A percentile compares a stretch with the other conserved stretches of the same genome.
phyloP scores from a whole-genome alignment of 2,888 invertebrate genomes.

The Celastrina argiolus region DNA sequence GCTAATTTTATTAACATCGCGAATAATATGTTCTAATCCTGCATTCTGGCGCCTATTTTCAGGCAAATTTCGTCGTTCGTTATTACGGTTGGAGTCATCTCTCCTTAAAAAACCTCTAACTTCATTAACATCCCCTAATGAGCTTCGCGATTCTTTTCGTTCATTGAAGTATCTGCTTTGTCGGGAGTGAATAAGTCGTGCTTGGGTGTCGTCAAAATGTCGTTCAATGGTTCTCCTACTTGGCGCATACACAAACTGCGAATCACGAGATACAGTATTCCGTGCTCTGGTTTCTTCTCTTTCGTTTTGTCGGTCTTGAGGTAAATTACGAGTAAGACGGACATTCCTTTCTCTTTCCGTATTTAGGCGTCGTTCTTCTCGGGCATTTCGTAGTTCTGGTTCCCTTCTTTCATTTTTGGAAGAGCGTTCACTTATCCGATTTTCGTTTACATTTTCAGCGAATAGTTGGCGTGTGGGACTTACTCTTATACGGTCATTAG shows the following conservation, averaged over 20 bases:
- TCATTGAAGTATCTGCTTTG: not conserved
- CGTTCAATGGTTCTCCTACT: not conserved
- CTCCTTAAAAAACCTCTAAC: not conserved
- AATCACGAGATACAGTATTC: not conserved
- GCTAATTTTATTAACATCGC: not conserved
- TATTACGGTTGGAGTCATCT: not conserved
- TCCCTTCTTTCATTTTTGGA: not conserved
- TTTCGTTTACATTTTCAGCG: not conserved
- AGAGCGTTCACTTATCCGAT: not conserved
- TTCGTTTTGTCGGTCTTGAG: not conserved
- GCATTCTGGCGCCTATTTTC: not conserved
- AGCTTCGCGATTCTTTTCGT: not conserved
- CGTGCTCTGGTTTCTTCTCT: conserved; percentile 8
- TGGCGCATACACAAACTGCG: not conserved
- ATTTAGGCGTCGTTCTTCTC: not conserved
- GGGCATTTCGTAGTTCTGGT: not conserved
- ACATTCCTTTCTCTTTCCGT: not conserved
- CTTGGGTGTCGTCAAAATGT: not conserved
- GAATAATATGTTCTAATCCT: not conserved
- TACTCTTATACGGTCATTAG: not conserved
- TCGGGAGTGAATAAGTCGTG: not conserved
- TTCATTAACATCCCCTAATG: not conserved
- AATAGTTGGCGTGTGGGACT: not conserved
- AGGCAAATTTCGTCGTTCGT: not conserved
- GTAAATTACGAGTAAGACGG: not conserved